Percentiles rank a stretch among this genome's conserved stretches.
phyloP scores from a whole-genome alignment of 2,888 invertebrate species.

The Gymnosoma rotundatum region DNA sequence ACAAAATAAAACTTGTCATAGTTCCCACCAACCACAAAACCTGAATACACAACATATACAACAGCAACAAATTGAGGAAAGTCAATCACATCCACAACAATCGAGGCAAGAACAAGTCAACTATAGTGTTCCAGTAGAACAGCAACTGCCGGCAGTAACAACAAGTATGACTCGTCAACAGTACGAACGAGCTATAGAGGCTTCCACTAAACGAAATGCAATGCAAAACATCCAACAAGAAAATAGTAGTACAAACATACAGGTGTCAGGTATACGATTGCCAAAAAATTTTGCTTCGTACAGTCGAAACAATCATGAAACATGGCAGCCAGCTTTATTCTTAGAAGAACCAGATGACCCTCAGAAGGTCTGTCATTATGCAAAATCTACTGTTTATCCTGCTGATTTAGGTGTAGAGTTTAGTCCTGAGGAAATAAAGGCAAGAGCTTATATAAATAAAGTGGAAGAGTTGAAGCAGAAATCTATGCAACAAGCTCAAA shows the following conservation, averaged over 20 bases:
- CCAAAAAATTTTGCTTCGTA: constrained; percentile 80
- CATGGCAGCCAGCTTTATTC: constrained; percentile 81
- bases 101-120: constrained; percentile 25
- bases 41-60: constrained; percentile 28
- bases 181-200: constrained; percentile 69
- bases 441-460: constrained; percentile 75
- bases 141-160: constrained; percentile 71
- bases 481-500: constrained; percentile 6
- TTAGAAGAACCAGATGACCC: constrained; percentile 82
- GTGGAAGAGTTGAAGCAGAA: constrained; percentile 65
- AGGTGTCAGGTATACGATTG: constrained; percentile 76
- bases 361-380: constrained; percentile 80
- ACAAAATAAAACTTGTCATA: constrained; percentile 40
- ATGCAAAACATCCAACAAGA: constrained; percentile 59
- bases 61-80: constrained; percentile 49
- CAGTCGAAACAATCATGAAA: constrained; percentile 81
- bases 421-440: constrained; percentile 81
- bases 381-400: constrained; percentile 80
- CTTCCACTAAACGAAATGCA: constrained; percentile 53
- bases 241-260: constrained; percentile 37
- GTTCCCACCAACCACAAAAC: constrained; percentile 56
- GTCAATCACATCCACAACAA: constrained; percentile 64
- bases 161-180: constrained; percentile 70
- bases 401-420: constrained; percentile 79
- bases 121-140: constrained; percentile 71